Conservation (phyloP, 2,113 vertebrate species). For the Alosa alosa region DNA sequence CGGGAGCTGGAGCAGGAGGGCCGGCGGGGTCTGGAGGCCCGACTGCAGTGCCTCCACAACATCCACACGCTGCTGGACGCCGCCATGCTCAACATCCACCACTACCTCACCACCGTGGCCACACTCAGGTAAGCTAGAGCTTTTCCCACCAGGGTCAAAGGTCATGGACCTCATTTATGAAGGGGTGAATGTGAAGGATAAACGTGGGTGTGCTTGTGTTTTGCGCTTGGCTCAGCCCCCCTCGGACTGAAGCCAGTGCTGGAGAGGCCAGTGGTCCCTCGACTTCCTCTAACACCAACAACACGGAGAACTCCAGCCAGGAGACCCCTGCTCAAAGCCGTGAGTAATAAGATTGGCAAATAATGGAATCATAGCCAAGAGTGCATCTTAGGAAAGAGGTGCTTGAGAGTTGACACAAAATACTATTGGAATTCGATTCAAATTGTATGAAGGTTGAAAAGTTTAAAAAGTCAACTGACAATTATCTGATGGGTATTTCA, state of each 20-base stretch:
- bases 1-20: slow-evolving; percentile 88
- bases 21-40: slow-evolving; percentile 83
- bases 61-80: slow-evolving; percentile 93
- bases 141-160: background rate
- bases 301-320: slow-evolving; percentile 32
- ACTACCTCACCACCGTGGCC: slow-evolving; percentile 88
- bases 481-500: background rate
- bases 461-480: background rate
- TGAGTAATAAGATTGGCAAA: slow-evolving; percentile 43
- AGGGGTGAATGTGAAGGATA: background rate
- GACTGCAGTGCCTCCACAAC: slow-evolving; percentile 91
- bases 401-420: background rate
- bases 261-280: slow-evolving; percentile 45
- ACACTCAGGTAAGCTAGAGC: slow-evolving; percentile 71
- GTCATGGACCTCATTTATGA: background rate
- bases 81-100: slow-evolving; percentile 95
- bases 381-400: background rate
- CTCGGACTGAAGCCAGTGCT: slow-evolving; percentile 53
- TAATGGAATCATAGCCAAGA: background rate
- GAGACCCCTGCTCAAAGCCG: slow-evolving; percentile 50
- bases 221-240: slow-evolving; percentile 59
- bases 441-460: background rate
- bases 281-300: slow-evolving; percentile 10
- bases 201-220: background rate
- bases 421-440: background rate